Base-by-base conservation (phyloP, 2,888 invertebrate species). In the Meloe dianella region DNA sequence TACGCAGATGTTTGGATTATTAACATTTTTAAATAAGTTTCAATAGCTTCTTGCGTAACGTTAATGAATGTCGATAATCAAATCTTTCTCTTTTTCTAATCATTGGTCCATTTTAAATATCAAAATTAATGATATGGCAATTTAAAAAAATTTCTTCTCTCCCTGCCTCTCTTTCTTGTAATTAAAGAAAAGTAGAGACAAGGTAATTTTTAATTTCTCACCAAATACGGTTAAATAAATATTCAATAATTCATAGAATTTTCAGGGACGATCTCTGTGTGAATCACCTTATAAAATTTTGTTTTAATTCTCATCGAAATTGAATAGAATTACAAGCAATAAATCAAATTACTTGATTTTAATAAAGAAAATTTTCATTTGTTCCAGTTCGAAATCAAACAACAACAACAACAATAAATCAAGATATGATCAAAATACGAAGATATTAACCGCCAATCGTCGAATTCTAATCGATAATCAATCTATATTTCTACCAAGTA, bases 341-440 rank as follows among this genome's bases (percentile, higher is more conserved):
- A 20, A 47, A 47, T 41, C 17, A 41, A n/a, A 41, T 41, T 41
- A 17, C 7, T 7, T 17, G n/a, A 41, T 41, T 41, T 41, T 12
- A 41, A 6, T 35, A 35, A 41, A 0, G n/a, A 41, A 8, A 17
- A 41, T 41, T n/a, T 41, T 17, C 38, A 30, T 27, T 57, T 9
- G 22, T 58, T 58, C 14, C 58, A 58, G 58, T 58, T 32, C 30
- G 35, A 58, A 32, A 58, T 30, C 32, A 58, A 58, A 32, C 58
- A 30, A 58, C 30, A 58, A 58, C 58, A 29, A 58, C 29, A 41
- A 41, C n/a, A 41, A 41, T 7, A 58, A 58, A 47, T 9, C 20
- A 29, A 58, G 35, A 58, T 32, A 58, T 20, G 30, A 58, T 58
- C 27, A 30, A 58, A 27, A 58, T 35, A n/a, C 24, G 58, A 58